Evolutionary conservation across 2,113 vertebrate genomes (phyloP), one percentile per base, ranked within the genome.

Genomic region (Corydoras maculifer): DNA sequence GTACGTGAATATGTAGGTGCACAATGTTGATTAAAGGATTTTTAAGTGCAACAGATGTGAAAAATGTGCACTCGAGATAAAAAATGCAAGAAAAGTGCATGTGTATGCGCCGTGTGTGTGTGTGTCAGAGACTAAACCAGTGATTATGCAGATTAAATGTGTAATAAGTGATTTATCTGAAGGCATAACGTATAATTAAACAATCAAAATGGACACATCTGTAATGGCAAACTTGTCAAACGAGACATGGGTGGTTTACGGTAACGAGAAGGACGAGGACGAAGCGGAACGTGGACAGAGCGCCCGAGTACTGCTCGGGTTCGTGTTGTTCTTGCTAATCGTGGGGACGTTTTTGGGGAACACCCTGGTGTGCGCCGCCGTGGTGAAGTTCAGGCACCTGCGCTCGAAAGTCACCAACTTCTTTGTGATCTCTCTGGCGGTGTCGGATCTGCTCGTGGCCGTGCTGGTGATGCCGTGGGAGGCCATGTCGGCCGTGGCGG

Each of bases 391-490:
- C 78, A 84, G 85, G 5, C 89, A 89, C 82, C 84, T 92, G 74
- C 82, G 87, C 5, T 84, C 87, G 75, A 91, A 90, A 75, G 87
- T 91, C 72, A 91, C 92, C 73, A 92, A 90, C 86, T 91, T 90
- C 80, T 92, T 94, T 14, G 89, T 91, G 60, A 90, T 92, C 73
- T 93, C 91, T 0, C 82, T 93, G 84, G 91, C 90, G 0, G 73
- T 90, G 77, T 92, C 90, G 0, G 91, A 93, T 77, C 87, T 92
- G 30, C 90, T 90, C 9, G 91, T 93, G 74, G 91, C 87, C 0
- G 78, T 91, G 63, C 84, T 93, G 54, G 91, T 91, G 76, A 93
- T 91, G 91, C 91, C 90, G 9, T 93, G 91, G 91, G 88, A 89
- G 77, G 92, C 91, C 0, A 83, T 90, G 69, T 88, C 90, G 0